Evolutionary conservation across 2,888 invertebrate genomes (phyloP), one percentile per base, ranked within the genome.

Genomic region (Yponomeuta sedellus): DNA sequence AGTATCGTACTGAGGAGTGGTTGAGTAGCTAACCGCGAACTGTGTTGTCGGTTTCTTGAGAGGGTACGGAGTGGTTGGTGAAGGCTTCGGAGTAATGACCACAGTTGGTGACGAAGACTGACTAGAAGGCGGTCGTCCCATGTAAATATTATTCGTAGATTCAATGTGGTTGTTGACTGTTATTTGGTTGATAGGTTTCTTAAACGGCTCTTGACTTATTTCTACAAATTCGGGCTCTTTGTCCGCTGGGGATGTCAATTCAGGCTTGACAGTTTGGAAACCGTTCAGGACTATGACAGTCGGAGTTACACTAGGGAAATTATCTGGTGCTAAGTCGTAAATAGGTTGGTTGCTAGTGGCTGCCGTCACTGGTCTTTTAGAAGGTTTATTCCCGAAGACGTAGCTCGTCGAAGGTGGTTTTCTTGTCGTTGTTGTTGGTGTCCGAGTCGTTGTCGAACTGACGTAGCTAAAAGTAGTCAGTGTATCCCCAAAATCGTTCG

Each of bases 21-120:
- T 10, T 73, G 75, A 58, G 64, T 44, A 64, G 70, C 80, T 86
- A 1, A 79, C 72, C 12, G 89, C 86, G 34, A 81, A 86, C 1
- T 88, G 87, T 20, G 87, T 85, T 0, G 79, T 75, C 0, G 79
- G 70, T 44, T 74, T 72, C 25, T 81, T 74, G 6, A 74, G 70
- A 22, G 83, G 78, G 67, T 75, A 77, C 0, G 79, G 79, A 3
- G 78, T 74, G 0, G 73, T 73, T 0, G 85, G 79, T 0, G 92
- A 92, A 1, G 95, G 95, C 77, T 95, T 95, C 3, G 95, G 94
- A 3, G 95, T 95, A 12, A 94, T 95, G 4, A 94, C 85, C 8
- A 94, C 89, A 0, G 94, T 94, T 1, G 94, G 93, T 0, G 92
- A 91, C 11, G 94, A 83, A 0, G 87, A 93, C 25, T 12, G 20